Base-by-base conservation (phyloP, 2,888 invertebrate species). In the Carterocephalus palaemon region DNA sequence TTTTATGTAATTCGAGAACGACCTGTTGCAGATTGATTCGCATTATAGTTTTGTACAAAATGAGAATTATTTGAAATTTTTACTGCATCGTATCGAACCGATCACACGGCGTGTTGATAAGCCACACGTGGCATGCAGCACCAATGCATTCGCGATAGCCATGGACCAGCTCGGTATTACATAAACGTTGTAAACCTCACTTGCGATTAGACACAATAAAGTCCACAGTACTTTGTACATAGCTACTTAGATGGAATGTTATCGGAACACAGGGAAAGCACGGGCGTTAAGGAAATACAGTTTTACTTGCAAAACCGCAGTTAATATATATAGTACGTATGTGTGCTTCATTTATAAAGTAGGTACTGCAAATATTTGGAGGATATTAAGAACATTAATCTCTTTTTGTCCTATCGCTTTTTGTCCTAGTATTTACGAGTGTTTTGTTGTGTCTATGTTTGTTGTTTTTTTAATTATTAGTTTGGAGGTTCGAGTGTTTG, bases 11-110 rank as follows among this genome's bases (percentile, higher is more conserved):
- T 9, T 5, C 15, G 7, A n/a, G 4, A 10, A 26, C 20, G 22
- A 15, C 17, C 6, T n/a, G n/a, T 17, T 32, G 31, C 17, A n/a
- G 5, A 19, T 15, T 19, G 6, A 31, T 24, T 24, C 8, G 24
- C 5, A 38, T 46, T 40, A 31, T 9, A 16, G 20, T 43, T 22
- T 23, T 24, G 23, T 37, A 29, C 45, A 6, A 42, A 55, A 48
- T 47, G 46, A 56, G 60, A 58, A 61, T 64, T 65, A 68, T 64
- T 60, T 62, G 60, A 62, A 57, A 64, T 58, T 70, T 71, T 68
- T 68, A 72, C 70, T 65, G 67, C 64, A 59, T 66, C 75, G 70
- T 73, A 73, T 61, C 75, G 72, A 79, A 80, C 57, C 75, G 69
- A 72, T 77, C 75, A 66, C 66, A 70, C 64, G 69, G 68, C 62